Evolutionary conservation across 92 coral and sea anemone species (phyloP).

Genomic region (Montipora capitata): DNA sequence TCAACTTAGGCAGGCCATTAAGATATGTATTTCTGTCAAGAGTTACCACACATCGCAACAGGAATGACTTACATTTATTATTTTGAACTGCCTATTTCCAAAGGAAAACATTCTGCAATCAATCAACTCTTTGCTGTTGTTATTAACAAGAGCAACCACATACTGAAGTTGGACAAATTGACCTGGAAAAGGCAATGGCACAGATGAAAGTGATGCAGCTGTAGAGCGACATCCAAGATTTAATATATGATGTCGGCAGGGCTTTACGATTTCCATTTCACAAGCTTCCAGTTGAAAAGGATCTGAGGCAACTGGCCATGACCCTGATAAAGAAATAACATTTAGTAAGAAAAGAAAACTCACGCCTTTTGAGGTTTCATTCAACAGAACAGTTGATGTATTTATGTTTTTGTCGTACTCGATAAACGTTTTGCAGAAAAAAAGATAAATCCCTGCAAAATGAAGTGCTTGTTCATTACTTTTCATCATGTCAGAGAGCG

Average conservation of each 20-base stretch:
- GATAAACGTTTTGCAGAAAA: too few species aligned
- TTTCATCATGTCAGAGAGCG: too few species aligned
- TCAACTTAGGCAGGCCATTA: too few species aligned
- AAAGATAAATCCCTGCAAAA: too few species aligned
- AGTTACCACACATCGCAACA: background rate
- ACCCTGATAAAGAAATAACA: background rate
- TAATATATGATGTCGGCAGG: slow-evolving; percentile 31
- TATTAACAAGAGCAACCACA: slow-evolving; percentile 13
- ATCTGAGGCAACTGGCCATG: slow-evolving; percentile 1
- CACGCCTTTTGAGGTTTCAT: too few species aligned
- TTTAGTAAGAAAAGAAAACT: too few species aligned
- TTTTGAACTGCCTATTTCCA: background rate
- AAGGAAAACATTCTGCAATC: slow-evolving; percentile 12
- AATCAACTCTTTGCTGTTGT: slow-evolving; percentile 9
- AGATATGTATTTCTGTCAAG: too few species aligned
- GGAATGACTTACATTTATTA: background rate
- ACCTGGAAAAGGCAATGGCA: slow-evolving; percentile 1
- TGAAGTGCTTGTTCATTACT: too few species aligned
- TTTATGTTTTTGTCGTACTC: too few species aligned
- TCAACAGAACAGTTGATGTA: too few species aligned
- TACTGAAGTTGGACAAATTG: slow-evolving; percentile 16
- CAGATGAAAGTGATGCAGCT: slow-evolving; percentile 15
- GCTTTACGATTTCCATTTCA: slow-evolving; percentile 1
- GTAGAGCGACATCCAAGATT: background rate
- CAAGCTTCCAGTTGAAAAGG: background rate